Evolutionary conservation across 2,113 vertebrate species (phyloP).

Genomic region (Naja naja): DNA sequence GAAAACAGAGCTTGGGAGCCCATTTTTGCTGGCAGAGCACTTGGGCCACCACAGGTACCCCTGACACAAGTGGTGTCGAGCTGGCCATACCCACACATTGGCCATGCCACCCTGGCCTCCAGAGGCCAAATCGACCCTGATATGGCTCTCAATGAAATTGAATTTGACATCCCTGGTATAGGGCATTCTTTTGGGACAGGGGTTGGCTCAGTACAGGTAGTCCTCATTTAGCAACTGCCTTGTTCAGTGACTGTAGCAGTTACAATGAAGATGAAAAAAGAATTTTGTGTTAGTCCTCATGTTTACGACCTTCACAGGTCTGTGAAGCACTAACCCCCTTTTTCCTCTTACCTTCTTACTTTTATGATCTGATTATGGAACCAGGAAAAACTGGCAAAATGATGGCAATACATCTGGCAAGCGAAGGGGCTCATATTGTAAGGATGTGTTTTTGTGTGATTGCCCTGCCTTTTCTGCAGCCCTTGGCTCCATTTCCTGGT

Average conservation of each 20-base stretch:
- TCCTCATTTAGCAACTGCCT: background rate
- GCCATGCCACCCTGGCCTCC: no score
- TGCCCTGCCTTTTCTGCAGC: background rate
- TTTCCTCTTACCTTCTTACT: background rate
- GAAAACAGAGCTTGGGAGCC: no score
- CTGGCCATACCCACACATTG: no score
- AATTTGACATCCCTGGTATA: background rate
- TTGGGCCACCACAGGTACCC: no score
- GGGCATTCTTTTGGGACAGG: background rate
- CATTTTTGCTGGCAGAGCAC: no score
- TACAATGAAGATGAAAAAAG: background rate
- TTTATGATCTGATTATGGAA: background rate
- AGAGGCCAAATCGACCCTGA: no score
- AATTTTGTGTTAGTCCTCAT: background rate
- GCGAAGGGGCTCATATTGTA: background rate
- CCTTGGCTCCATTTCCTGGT: background rate
- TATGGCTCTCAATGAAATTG: no score
- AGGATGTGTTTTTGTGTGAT: background rate
- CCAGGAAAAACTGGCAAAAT: background rate
- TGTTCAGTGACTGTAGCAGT: background rate
- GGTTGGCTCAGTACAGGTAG: background rate
- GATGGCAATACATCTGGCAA: background rate
- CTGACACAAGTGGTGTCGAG: no score
- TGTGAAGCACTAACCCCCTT: background rate
- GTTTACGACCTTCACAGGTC: background rate